Percentiles rank a stretch among this genome's conserved stretches.
Conservation (phyloP, 92 coral and sea anemone species). For the Meandrina meandrites region DNA sequence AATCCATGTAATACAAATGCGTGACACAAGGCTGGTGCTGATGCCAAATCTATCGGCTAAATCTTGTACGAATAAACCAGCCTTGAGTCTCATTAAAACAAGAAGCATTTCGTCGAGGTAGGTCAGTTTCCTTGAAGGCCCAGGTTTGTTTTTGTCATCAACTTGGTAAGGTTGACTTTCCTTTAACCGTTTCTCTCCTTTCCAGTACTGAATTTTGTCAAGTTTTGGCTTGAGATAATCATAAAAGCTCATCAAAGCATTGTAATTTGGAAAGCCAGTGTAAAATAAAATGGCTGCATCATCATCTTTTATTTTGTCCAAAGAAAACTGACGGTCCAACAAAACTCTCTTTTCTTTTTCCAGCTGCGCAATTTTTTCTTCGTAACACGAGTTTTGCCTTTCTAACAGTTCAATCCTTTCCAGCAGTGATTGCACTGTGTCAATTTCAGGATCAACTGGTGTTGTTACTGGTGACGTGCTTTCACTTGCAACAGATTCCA, state of each 20-base stretch:
- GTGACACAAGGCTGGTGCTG: constrained; percentile 46
- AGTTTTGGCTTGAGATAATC: constrained; percentile 47
- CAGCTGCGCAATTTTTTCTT: constrained; percentile 40
- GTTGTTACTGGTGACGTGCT: no score
- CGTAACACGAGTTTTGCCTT: background rate
- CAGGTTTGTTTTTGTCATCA: constrained; percentile 49
- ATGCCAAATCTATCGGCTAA: constrained; percentile 56
- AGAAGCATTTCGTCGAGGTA: constrained; percentile 52
- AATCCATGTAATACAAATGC: constrained; percentile 58
- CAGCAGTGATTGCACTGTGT: background rate
- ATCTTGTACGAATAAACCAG: constrained; percentile 62
- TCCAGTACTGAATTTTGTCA: constrained; percentile 44
- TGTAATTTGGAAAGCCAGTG: constrained; percentile 58
- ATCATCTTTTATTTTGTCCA: constrained; percentile 53
- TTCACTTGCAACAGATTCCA: background rate
- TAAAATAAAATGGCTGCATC: constrained; percentile 56
- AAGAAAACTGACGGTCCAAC: constrained; percentile 42
- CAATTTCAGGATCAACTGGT: background rate
- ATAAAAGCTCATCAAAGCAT: constrained; percentile 44
- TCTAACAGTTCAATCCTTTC: constrained; percentile 25
- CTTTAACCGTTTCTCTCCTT: no score
- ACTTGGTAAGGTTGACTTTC: constrained; percentile 48
- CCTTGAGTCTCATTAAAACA: constrained; percentile 57
- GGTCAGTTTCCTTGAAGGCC: constrained; percentile 41
- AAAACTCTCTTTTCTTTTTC: constrained; percentile 57